A percentile compares a stretch with the other conserved stretches of the same genome.
Conservation (phyloP, 2,797 vertebrate genomes). For the Lutjanus argentimaculatus region DNA sequence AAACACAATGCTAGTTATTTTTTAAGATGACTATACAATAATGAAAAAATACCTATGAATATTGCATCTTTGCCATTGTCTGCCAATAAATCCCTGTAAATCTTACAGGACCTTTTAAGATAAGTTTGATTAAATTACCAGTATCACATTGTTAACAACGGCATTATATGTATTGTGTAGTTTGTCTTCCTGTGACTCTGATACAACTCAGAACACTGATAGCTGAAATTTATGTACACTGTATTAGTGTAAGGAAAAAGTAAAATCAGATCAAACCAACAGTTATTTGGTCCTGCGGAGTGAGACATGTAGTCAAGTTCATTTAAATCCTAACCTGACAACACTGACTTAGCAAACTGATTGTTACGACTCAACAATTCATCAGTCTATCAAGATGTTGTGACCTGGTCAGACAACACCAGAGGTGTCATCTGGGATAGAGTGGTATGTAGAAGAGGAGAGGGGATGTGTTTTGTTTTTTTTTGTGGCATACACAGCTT, state of each 20-base stretch:
- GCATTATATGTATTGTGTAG: too few relatives aligned
- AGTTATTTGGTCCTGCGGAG: too few relatives aligned
- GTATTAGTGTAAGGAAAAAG: background rate
- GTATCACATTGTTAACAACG: too few relatives aligned
- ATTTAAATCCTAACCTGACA: background rate
- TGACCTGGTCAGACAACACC: conserved; percentile 40
- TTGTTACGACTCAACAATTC: conserved; percentile 3
- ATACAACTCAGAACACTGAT: background rate
- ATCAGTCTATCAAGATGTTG: conserved; percentile 18
- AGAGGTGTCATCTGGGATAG: conserved; percentile 46
- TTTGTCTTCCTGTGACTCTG: background rate
- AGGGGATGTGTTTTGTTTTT: background rate
- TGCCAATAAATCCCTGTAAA: too few relatives aligned
- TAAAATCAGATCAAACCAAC: background rate
- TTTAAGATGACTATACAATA: too few relatives aligned
- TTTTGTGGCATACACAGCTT: conserved; percentile 25
- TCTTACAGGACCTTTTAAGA: too few relatives aligned
- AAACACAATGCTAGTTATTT: too few relatives aligned
- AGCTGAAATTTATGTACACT: background rate
- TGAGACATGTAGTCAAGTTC: background rate
- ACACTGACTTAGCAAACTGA: background rate
- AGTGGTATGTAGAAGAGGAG: conserved; percentile 8
- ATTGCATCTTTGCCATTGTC: too few relatives aligned
- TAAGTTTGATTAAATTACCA: too few relatives aligned
- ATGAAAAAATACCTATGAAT: too few relatives aligned